Conservation (phyloP, 2,113 vertebrate species). For the Anhinga anhinga region DNA sequence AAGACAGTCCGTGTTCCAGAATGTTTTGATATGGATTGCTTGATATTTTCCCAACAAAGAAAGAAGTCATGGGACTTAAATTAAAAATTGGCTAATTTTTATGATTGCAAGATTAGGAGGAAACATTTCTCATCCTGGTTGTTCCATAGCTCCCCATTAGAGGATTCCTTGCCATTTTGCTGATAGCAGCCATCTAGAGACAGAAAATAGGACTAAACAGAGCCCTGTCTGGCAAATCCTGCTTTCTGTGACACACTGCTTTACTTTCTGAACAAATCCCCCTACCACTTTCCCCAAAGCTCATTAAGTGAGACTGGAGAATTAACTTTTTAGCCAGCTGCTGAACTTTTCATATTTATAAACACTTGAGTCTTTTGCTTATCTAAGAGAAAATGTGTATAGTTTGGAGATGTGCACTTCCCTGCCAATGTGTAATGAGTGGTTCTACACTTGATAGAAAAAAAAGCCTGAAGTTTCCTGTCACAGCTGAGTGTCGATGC, state of each 20-base stretch:
- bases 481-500: slow-evolving; percentile 39
- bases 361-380: slow-evolving; percentile 82
- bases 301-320: slow-evolving; percentile 64
- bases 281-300: slow-evolving; percentile 59
- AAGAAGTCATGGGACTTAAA: slow-evolving; percentile 11
- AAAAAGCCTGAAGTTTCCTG: slow-evolving; percentile 51
- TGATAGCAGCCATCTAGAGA: background rate
- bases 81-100: slow-evolving; percentile 8
- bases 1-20: background rate
- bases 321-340: slow-evolving; percentile 74
- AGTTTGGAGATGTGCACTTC: slow-evolving; percentile 72
- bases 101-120: background rate
- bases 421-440: slow-evolving; percentile 65
- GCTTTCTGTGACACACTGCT: slow-evolving; percentile 29
- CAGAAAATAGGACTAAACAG: background rate
- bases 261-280: slow-evolving; percentile 29
- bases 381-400: slow-evolving; percentile 77
- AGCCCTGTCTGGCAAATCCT: background rate
- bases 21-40: background rate
- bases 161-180: background rate
- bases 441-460: slow-evolving; percentile 38
- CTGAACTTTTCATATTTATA: slow-evolving; percentile 78
- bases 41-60: background rate
- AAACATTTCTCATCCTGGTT: background rate
- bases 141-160: background rate